These are phyloP conservation scores for Aplocera efformata DNA, from an alignment of 2,888 invertebrate genomes.

Conservation along the genomic window DNA sequence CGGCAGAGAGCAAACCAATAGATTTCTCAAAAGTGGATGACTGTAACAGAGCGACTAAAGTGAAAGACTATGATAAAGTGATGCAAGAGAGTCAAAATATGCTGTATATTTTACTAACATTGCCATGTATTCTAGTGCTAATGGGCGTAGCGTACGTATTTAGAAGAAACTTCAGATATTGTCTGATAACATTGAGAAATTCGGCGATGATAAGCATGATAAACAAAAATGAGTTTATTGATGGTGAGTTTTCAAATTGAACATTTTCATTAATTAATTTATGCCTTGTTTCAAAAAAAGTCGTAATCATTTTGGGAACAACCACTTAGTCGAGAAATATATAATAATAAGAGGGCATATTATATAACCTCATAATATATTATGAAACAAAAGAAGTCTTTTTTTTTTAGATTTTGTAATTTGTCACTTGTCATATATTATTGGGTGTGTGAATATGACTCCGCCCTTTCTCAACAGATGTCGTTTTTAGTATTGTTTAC, in stretches of 20 bases:
- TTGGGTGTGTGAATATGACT: too few relatives aligned
- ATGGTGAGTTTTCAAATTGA: slow-evolving; percentile 47
- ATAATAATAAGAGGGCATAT: too few relatives aligned
- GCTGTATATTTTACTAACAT: slow-evolving; percentile 36
- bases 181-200: slow-evolving; percentile 79
- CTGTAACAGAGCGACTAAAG: slow-evolving; percentile 37
- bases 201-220: slow-evolving; percentile 78
- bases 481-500: too few relatives aligned
- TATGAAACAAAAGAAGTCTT: too few relatives aligned
- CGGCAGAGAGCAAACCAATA: slow-evolving; percentile 34
- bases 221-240: slow-evolving; percentile 55
- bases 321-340: too few relatives aligned
- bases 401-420: too few relatives aligned
- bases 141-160: slow-evolving; percentile 40
- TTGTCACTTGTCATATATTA: too few relatives aligned
- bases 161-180: slow-evolving; percentile 81
- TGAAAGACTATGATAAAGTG: slow-evolving; percentile 26
- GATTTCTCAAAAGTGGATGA: slow-evolving; percentile 32
- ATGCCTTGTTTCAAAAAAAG: too few relatives aligned
- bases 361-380: too few relatives aligned
- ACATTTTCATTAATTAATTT: too few relatives aligned
- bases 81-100: slow-evolving; percentile 29
- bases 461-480: too few relatives aligned
- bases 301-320: too few relatives aligned
- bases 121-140: slow-evolving; percentile 44